These are phyloP conservation scores for Panagrolaimus sp. DNA, from an alignment of 1,140 invertebrate genomes.

Conservation along the genomic window DNA sequence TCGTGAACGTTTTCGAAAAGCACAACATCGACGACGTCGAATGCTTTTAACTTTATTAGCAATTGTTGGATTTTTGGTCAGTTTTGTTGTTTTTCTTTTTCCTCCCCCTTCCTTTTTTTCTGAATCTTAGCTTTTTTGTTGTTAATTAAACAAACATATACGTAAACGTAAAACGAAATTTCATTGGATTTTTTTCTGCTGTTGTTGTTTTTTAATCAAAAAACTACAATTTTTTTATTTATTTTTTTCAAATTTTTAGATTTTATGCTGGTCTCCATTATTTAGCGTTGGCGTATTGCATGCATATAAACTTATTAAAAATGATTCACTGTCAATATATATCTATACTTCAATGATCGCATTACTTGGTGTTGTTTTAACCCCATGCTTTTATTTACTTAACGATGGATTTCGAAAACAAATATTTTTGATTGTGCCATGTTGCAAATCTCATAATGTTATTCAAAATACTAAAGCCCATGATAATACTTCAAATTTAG, in stretches of 20 bases:
- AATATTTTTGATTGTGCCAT: conserved; percentile 7
- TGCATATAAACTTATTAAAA: conserved; percentile 11
- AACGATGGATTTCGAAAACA: conserved; percentile 14
- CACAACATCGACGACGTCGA: neutral
- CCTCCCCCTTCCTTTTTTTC: too few species aligned
- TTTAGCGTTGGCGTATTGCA: conserved; percentile 21
- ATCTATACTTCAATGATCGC: conserved; percentile 20
- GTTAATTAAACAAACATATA: conserved; percentile 1
- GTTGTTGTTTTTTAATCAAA: conserved; percentile 5
- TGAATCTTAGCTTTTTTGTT: neutral
- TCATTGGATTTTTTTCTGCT: conserved; percentile 8
- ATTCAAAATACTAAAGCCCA: neutral
- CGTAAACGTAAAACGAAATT: neutral
- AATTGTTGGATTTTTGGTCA: conserved; percentile 16
- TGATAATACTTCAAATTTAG: conserved; percentile 7
- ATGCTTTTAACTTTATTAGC: conserved; percentile 20
- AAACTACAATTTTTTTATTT: neutral
- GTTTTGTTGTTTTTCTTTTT: neutral
- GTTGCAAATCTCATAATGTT: conserved; percentile 6
- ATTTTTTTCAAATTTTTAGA: conserved; percentile 17
- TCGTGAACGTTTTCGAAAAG: conserved; percentile 20
- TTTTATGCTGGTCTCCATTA: conserved; percentile 23
- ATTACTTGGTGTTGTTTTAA: conserved; percentile 22
- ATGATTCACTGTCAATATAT: conserved; percentile 9
- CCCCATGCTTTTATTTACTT: conserved; percentile 16